Evolutionary conservation across 92 coral and sea anemone species (phyloP).

Genomic region (Siderastrea siderea): DNA sequence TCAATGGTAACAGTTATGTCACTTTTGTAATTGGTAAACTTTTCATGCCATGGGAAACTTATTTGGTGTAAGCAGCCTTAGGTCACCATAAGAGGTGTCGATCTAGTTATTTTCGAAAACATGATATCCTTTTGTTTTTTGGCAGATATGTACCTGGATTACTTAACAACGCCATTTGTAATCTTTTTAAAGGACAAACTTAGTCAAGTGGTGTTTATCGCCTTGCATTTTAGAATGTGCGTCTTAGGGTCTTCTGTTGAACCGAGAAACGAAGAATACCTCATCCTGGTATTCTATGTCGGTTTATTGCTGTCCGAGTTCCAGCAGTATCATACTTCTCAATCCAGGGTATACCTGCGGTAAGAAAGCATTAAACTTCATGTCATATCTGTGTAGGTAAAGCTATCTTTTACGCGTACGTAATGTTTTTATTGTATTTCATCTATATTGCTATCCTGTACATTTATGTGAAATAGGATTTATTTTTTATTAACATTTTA

Average conservation of each 20-base stretch:
- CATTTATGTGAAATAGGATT: no score
- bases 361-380: background rate
- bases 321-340: conserved; percentile 43
- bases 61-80: no score
- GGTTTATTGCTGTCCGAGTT: conserved; percentile 29
- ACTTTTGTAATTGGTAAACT: no score
- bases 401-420: no score
- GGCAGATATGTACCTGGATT: conserved; percentile 30
- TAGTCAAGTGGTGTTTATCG: conserved; percentile 32
- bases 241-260: conserved; percentile 13
- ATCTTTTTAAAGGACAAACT: conserved; percentile 46
- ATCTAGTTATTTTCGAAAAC: no score
- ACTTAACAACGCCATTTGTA: conserved; percentile 48
- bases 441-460: no score
- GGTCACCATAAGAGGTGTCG: no score
- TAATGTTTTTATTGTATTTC: no score
- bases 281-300: conserved; percentile 36
- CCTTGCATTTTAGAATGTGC: conserved; percentile 33
- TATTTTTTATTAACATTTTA: no score
- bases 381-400: no score
- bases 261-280: conserved; percentile 33
- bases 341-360: conserved; percentile 35
- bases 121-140: background rate
- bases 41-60: no score
- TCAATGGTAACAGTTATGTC: no score